Base-by-base conservation (phyloP, 2,888 invertebrate genomes). In the Scaptomyza cyrtandrae region DNA sequence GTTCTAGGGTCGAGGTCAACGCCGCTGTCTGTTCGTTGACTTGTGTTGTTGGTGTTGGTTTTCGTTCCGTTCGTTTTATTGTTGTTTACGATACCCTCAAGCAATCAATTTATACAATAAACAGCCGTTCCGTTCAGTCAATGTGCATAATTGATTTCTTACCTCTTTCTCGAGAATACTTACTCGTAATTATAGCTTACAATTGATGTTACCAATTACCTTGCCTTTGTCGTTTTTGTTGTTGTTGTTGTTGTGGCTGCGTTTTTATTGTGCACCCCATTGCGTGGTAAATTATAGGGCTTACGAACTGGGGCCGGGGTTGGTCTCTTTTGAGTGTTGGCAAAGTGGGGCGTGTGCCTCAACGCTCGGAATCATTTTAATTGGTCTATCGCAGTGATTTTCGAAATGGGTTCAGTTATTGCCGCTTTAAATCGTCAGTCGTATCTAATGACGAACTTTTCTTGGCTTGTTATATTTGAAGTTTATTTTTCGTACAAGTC, bases 91-190 rank as follows among this genome's bases (percentile, higher is more conserved):
- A 10, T 4, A 9, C 27, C 43, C 45, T 52, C 61, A 16, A 44
- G 46, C 55, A 37, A 58, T 71, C 50, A 62, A 63, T 70, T 70
- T 56, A 53, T 71, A 55, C 19, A 19, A 19, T 55, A 65, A 56
- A 45, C 66, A 62, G 43, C 54, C 61, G 50, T 45, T 55, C 35
- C 45, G 39, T 56, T 70, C 44, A 39, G 19, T 29, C 57, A 62
- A 64, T 81, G 69, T 70, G 68, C 65, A 85, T 87, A 82, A 84
- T 84, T 86, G 88, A 88, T 88, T 84, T 80, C 75, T 85, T 86
- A 86, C 71, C 88, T 77, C 83, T 65, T 81, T 43, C 31, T 43
- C 9, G 56, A 9, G 53, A 31, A 64, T 59, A 69, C 73, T 78
- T 65, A 50, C 57, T 39, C 72, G 69, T 84, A 84, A 88, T 88